These are phyloP conservation scores for Venustaconcha ellipsiformis DNA, from an alignment of 1,140 invertebrate genomes.

Conservation along the genomic window DNA sequence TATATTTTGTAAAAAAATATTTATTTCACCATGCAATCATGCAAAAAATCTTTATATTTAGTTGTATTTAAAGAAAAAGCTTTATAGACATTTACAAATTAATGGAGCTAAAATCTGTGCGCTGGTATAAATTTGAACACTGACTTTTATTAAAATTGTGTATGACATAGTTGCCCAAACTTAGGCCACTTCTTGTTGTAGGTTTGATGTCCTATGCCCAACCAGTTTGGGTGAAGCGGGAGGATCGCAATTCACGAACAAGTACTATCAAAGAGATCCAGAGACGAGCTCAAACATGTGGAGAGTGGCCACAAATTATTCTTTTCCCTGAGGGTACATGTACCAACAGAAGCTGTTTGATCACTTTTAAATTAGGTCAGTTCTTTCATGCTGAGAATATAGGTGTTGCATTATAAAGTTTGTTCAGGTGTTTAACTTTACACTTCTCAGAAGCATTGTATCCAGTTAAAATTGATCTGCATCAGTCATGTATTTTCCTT, in stretches of 20 bases:
- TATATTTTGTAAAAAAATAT: too few species aligned
- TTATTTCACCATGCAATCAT: too few species aligned
- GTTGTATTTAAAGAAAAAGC: too few species aligned
- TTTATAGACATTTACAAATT: too few species aligned
- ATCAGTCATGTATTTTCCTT: too few species aligned
- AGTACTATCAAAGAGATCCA: conserved; percentile 93
- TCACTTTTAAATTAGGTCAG: conserved; percentile 95
- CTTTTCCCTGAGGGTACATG: conserved; percentile 98
- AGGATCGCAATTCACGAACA: conserved; percentile 91
- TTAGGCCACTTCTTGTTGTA: conserved; percentile 35
- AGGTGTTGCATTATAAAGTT: background rate
- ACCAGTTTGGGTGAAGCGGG: conserved; percentile 92
- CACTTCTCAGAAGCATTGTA: too few species aligned
- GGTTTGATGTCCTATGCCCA: conserved; percentile 94
- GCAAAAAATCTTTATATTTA: too few species aligned
- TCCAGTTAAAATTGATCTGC: too few species aligned
- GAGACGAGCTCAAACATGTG: conserved; percentile 82
- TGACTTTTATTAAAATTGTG: too few species aligned
- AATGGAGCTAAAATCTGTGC: too few species aligned
- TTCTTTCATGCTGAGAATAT: background rate
- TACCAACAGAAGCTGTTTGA: conserved; percentile 92
- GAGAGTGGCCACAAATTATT: conserved; percentile 94
- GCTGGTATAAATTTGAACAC: too few species aligned
- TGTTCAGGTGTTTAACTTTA: background rate
- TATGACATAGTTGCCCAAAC: too few species aligned